Evolutionary conservation across 2,113 vertebrate species (phyloP).

Genomic region (Galemys pyrenaicus): DNA sequence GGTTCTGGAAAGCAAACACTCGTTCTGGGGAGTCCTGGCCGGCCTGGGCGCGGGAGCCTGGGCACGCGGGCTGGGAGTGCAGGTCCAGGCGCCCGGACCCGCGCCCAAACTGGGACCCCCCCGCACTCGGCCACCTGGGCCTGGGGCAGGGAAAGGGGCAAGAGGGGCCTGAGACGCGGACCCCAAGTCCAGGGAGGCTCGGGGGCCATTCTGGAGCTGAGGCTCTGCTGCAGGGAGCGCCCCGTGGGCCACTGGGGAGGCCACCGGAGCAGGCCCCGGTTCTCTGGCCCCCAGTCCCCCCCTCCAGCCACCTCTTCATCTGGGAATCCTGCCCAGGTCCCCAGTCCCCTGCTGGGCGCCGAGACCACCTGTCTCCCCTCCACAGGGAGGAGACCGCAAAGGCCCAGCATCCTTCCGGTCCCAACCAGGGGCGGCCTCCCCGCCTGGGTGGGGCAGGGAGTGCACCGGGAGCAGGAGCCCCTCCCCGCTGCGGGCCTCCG

Average conservation of each 20-base stretch:
- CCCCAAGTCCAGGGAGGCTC: neutral
- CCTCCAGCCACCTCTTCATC: neutral
- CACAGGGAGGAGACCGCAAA: too few species aligned
- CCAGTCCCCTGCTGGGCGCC: neutral
- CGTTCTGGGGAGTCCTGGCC: neutral
- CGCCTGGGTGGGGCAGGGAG: neutral
- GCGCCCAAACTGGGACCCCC: too few species aligned
- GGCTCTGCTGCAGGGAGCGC: rapidly evolving
- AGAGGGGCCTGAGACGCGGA: neutral
- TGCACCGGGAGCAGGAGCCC: too few species aligned
- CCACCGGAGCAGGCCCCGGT: neutral
- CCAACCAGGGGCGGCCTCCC: neutral
- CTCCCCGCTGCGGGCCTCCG: too few species aligned
- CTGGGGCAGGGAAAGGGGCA: neutral
- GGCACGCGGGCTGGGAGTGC: too few species aligned
- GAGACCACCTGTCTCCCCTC: neutral
- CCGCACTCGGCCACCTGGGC: neutral
- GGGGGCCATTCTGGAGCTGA: rapidly evolving
- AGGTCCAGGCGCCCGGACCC: too few species aligned
- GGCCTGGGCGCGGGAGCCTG: too few species aligned
- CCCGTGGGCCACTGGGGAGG: neutral
- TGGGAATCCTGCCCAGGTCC: too few species aligned
- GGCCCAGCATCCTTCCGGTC: too few species aligned
- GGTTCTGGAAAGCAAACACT: rapidly evolving
- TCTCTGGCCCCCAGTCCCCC: neutral